These are phyloP conservation scores for Glandiceps talaboti DNA, from an alignment of 53 echinoderm and acorn worm species.

Conservation along the genomic window DNA sequence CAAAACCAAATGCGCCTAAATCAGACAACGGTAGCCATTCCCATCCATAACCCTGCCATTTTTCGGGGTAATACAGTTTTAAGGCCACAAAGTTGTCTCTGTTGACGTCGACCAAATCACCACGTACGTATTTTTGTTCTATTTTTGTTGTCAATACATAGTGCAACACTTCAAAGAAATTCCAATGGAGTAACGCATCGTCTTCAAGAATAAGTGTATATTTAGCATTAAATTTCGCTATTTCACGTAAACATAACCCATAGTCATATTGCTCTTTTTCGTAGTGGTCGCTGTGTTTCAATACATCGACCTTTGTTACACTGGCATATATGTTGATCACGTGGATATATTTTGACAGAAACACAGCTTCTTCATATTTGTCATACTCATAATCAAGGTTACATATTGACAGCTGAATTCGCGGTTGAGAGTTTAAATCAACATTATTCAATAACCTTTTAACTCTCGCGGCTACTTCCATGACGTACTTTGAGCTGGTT, in stretches of 20 bases:
- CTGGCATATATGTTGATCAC: conserved; percentile 2
- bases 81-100: conserved; percentile 14
- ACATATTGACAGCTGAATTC: conserved; percentile 20
- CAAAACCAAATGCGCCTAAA: conserved; percentile 10
- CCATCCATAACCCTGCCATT: conserved; percentile 32
- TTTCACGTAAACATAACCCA: conserved; percentile 21
- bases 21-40: conserved; percentile 8
- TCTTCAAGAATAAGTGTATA: conserved; percentile 32
- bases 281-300: no score
- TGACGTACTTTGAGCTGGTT: conserved; percentile 14
- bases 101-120: conserved; percentile 8
- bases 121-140: conserved; percentile 1
- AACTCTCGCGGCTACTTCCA: conserved; percentile 24
- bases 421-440: conserved; percentile 5
- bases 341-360: conserved; percentile 16
- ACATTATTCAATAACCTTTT: conserved; percentile 12
- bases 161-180: conserved; percentile 18
- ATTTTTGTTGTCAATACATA: conserved; percentile 12
- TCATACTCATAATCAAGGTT: conserved; percentile 14
- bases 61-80: conserved; percentile 38
- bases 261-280: conserved; percentile 36
- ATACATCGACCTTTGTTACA: background rate
- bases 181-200: conserved; percentile 20
- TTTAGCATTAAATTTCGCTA: conserved; percentile 16
- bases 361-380: conserved; percentile 13